phyloP scores from a whole-genome alignment of 1,140 invertebrate genomes.

The Choristoneura fumiferana region DNA sequence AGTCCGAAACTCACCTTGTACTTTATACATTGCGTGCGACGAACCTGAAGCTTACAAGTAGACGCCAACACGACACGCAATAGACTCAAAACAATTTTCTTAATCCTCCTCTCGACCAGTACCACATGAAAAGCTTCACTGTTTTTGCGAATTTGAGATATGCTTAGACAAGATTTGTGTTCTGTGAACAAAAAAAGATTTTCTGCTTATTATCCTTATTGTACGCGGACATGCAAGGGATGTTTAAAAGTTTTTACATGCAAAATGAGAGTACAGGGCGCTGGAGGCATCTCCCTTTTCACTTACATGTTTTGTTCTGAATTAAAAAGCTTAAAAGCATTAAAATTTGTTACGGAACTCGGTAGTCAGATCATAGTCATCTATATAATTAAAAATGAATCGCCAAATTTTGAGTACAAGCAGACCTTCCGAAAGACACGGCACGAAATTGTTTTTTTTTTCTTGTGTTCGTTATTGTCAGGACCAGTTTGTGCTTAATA shows the following conservation, averaged over 20 bases:
- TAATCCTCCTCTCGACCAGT: background rate
- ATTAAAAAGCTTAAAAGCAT: background rate
- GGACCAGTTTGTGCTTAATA: too few relatives aligned
- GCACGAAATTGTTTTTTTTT: too few relatives aligned
- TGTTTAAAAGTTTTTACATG: background rate
- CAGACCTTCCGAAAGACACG: too few relatives aligned
- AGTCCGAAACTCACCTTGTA: background rate
- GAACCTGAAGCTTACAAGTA: background rate
- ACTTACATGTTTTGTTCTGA: background rate
- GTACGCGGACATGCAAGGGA: conserved; percentile 17
- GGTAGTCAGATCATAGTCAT: too few relatives aligned
- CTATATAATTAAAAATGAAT: too few relatives aligned
- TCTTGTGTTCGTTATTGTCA: too few relatives aligned
- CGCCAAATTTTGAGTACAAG: too few relatives aligned
- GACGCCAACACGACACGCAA: background rate
- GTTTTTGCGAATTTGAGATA: conserved; percentile 28
- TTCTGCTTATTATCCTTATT: conserved; percentile 31
- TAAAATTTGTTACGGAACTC: too few relatives aligned
- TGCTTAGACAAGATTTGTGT: conserved; percentile 39
- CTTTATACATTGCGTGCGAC: background rate
- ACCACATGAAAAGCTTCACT: conserved; percentile 1
- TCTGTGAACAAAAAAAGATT: conserved; percentile 29
- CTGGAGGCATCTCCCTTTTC: background rate
- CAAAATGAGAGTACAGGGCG: background rate
- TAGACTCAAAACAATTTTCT: background rate